A percentile compares a stretch with the other conserved stretches of the same genome.
Evolutionary conservation across 1,140 invertebrate species (phyloP).

Genomic region (Drosophila sulfurigaster): DNA sequence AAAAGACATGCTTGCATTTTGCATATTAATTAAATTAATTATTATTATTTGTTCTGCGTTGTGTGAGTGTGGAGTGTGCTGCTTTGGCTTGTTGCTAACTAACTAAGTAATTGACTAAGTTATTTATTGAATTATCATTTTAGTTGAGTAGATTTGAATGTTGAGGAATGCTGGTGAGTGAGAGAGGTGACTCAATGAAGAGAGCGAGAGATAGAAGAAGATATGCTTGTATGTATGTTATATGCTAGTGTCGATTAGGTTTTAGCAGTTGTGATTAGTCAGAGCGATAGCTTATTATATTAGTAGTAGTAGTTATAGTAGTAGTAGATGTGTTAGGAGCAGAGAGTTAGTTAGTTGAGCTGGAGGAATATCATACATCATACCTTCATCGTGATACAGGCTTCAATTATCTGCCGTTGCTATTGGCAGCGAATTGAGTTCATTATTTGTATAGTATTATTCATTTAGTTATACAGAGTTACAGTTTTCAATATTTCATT

Average conservation of each 20-base stretch:
- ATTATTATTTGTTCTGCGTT: constrained; percentile 35
- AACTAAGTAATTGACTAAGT: constrained; percentile 29
- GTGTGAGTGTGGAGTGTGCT: constrained; percentile 68
- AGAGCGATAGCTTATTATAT: constrained; percentile 37
- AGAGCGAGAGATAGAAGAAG: constrained; percentile 1
- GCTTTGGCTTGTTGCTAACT: constrained; percentile 56
- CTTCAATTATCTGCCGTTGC: constrained; percentile 95
- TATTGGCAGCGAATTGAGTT: constrained; percentile 82
- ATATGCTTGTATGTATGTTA: background rate
- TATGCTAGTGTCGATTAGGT: constrained; percentile 31
- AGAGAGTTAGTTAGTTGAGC: constrained; percentile 69
- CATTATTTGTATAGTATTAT: constrained; percentile 38
- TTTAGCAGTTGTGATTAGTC: constrained; percentile 52
- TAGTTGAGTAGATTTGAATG: constrained; percentile 3
- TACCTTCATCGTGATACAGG: constrained; percentile 96
- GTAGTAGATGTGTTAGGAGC: constrained; percentile 51
- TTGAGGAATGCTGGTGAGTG: constrained; percentile 22
- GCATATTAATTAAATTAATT: constrained; percentile 10
- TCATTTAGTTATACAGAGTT: constrained; percentile 26
- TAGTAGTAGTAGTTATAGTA: constrained; percentile 31
- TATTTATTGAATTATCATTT: constrained; percentile 17
- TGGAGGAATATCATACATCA: constrained; percentile 85
- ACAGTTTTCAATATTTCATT: constrained; percentile 20
- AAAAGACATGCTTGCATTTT: constrained; percentile 9
- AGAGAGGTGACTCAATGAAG: constrained; percentile 30